Evolutionary conservation across 2,113 vertebrate genomes (phyloP).

Genomic region (Paradoxurus hermaphroditus): DNA sequence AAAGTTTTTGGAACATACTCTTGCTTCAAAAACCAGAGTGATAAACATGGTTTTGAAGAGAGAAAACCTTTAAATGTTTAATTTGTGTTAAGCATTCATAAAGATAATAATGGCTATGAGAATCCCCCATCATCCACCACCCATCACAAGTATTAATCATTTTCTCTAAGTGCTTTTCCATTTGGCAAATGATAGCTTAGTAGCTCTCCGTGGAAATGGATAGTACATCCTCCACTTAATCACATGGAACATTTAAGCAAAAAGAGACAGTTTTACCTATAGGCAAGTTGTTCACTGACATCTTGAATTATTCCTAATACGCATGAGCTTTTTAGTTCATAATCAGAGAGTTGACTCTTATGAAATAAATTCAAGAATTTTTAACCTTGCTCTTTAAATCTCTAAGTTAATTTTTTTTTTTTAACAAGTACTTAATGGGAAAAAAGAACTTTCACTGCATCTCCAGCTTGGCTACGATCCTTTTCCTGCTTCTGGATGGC

Average conservation of each 20-base stretch:
- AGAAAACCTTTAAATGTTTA: neutral
- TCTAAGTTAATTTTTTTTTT: neutral
- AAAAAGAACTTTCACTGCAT: conserved; percentile 15
- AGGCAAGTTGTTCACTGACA: neutral
- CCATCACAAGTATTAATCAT: neutral
- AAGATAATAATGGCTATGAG: neutral
- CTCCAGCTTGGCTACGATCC: neutral
- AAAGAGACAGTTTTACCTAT: conserved; percentile 29
- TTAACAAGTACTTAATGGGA: neutral
- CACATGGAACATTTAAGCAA: neutral
- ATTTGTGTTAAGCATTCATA: neutral
- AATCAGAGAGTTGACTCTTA: conserved; percentile 44
- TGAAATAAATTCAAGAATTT: conserved; percentile 51
- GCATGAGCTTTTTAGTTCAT: conserved; percentile 34
- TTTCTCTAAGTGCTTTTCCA: conserved; percentile 29
- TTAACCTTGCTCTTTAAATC: conserved; percentile 43
- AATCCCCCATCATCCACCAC: neutral
- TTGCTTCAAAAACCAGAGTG: neutral
- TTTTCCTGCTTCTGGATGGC: neutral
- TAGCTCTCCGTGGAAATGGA: neutral
- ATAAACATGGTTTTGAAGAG: neutral
- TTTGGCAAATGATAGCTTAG: conserved; percentile 34
- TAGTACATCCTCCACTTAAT: neutral
- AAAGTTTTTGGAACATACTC: neutral
- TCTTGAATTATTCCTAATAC: conserved; percentile 57